phyloP scores from a whole-genome alignment of 2,888 invertebrate species.

The Platypus cylindrus region DNA sequence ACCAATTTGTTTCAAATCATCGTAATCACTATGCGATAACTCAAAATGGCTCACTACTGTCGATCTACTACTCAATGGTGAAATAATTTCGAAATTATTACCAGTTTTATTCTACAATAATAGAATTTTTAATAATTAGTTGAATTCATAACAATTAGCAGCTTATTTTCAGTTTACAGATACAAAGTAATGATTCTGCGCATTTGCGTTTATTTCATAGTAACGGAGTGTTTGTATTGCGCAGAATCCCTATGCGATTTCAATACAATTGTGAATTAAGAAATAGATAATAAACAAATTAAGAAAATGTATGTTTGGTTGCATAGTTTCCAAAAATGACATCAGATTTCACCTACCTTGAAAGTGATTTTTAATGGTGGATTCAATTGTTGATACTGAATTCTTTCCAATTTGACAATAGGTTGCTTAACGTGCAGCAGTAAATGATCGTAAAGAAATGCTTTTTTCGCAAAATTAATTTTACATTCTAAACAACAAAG shows the following conservation, averaged over 20 bases:
- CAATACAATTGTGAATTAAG: not conserved
- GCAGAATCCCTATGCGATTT: not conserved
- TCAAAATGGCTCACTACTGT: not conserved
- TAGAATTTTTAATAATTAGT: too few species aligned
- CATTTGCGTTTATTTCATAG: not conserved
- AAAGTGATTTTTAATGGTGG: conserved; percentile 39
- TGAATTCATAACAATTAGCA: not conserved
- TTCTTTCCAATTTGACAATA: conserved; percentile 36
- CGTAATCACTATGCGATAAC: too few species aligned
- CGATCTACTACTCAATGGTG: conserved; percentile 16
- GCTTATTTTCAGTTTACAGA: too few species aligned
- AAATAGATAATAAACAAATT: too few species aligned
- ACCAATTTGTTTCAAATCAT: too few species aligned
- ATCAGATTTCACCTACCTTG: conserved; percentile 28
- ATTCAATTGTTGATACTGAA: conserved; percentile 34
- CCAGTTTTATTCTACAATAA: conserved; percentile 20
- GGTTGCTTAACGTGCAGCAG: conserved; percentile 45
- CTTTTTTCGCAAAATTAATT: conserved; percentile 37
- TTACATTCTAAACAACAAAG: conserved; percentile 40
- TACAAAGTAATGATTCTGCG: too few species aligned
- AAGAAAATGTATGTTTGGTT: not conserved
- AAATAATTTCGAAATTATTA: conserved; percentile 30
- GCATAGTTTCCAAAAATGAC: conserved; percentile 1
- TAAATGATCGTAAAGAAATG: conserved; percentile 40
- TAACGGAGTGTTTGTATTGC: too few species aligned